Evolutionary conservation across 1,140 invertebrate species (phyloP), one percentile per base, ranked within the genome.

Genomic region (Trachymyrmex septentrionalis): DNA sequence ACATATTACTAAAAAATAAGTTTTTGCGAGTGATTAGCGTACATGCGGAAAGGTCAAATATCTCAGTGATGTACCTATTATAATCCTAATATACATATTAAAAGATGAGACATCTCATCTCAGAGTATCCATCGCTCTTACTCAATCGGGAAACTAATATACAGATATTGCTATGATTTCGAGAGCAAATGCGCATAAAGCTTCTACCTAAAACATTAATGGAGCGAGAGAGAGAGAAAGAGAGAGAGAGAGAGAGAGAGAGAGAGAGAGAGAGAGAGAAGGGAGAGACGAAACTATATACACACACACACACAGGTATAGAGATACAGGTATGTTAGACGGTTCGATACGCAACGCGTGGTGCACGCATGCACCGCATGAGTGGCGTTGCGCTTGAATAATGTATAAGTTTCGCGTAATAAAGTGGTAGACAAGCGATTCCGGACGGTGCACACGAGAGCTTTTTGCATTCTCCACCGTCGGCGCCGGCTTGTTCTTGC

Each of bases 341-440:
- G 24, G 38, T 50, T 50, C 59, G 61, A 53, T 59, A 66, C 76
- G 61, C 38, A 44, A 38, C 55, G 75, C 75, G 73, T 64, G 66
- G 24, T 53, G 66, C 67, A 76, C 50, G 73, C 73, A 69, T 27
- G 71, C 57, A 44, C 27, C n/a, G 64, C 64, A 44, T 44, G 27
- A 50, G 71, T 61, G 59, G 67, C 34, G 59, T 44, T 59, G 55
- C 63, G 50, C 82, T 71, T 89, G 87, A 89, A 89, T 89, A 89
- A 89, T 89, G 76, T 84, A 89, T 88, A 67, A 59, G 48, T 61
- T 78, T 76, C 57, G 87, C 87, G 82, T 89, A 86, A 89, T 89
- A 89, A 81, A 89, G 67, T 67, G 84, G 63, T 71, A 61, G 84
- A 81, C 73, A 30, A 85, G 72, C 86, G 64, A 53, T 71, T 71